Base-by-base conservation (phyloP, 2,888 invertebrate genomes). In the Keiferia lycopersicella region DNA sequence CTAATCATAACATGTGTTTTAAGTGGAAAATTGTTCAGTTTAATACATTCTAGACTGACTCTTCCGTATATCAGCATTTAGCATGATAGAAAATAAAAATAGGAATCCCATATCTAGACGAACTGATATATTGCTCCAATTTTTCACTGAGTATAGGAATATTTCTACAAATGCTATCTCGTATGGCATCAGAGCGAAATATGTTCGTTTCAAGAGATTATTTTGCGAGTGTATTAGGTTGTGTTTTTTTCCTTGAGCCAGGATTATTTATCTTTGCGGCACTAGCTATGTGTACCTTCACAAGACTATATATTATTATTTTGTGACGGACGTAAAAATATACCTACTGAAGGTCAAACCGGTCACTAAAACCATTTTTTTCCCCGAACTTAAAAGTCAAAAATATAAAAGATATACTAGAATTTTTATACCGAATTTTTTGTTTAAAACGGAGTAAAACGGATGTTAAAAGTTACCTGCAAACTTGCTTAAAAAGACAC, bases 191-290 rank as follows among this genome's bases (percentile, higher is more conserved):
- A 48, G 16, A 26, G 30, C n/a, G 60, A 61, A 61, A 48, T 61
- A 61, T 61, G 48, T 61, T 26, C 53, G 60, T 59, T 59, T 22
- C n/a, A 14, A 39, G 41, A 22, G 41, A 59, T 59, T 59, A 59
- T n/a, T 12, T 39, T 41, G 20, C 10, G 22, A 41, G 53, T 53
- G 22, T 53, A 53, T 53, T 30, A 26, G 26, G 50, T 18, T 18
- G 12, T 53, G 11, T 26, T 18, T 53, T 53, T 53, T 26, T n/a
- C n/a, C 53, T n/a, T 53, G 26, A 26, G 26, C 30, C 26, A 14
- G n/a, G 26, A 30, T 12, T 26, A 53, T 53, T 53, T 53, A 51
- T 51, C 10, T 51, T 51, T 51, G 51, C 51, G 51, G 12, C 51
- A 51, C 51, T 22, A 22, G 51, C 20, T 2, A 10, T 7, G 51